Conservation (phyloP, 2,113 vertebrate species). For the Barbus barbus region DNA sequence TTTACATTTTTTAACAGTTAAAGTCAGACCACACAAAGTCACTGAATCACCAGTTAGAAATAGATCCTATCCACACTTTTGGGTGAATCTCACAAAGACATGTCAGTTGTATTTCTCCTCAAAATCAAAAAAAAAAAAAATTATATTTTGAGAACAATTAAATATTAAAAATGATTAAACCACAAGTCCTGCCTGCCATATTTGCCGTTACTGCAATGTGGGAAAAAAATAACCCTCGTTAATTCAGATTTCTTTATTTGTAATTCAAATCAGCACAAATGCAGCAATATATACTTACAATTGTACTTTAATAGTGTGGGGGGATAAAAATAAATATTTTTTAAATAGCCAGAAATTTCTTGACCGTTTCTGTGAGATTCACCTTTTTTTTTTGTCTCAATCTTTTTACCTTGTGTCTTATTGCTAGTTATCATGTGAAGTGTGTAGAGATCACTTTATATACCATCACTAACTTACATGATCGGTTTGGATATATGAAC, state of each 20-base stretch:
- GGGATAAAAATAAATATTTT: too few species aligned
- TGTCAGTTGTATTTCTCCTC: neutral
- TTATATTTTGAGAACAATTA: too few species aligned
- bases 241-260: neutral
- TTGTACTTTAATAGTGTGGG: too few species aligned
- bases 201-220: neutral
- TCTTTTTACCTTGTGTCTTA: neutral
- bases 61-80: neutral
- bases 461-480: neutral
- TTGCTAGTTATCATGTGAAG: neutral
- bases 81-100: constrained; percentile 9
- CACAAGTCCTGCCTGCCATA: neutral
- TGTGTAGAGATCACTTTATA: neutral
- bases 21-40: neutral
- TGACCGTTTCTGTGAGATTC: too few species aligned
- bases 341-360: too few species aligned
- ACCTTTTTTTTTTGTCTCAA: too few species aligned
- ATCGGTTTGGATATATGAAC: neutral
- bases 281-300: neutral
- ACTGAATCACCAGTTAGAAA: neutral
- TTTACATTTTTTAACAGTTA: constrained; percentile 8
- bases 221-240: too few species aligned
- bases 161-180: neutral
- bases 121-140: neutral
- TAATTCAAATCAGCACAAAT: neutral